phyloP scores from a whole-genome alignment of 2,888 invertebrate species.

The Sipunculus nudus region DNA sequence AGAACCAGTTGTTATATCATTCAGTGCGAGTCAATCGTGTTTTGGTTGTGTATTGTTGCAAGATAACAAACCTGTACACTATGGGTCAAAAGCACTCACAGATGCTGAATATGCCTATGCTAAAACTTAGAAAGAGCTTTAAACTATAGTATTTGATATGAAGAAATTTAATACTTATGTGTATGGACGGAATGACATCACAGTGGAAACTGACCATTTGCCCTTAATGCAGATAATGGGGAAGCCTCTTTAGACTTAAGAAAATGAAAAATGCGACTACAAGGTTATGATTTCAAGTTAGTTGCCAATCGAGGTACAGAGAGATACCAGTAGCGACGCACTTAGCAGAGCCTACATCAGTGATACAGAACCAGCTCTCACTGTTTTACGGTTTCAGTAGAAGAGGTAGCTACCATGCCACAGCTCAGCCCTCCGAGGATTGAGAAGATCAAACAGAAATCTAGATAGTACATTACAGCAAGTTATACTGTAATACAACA shows the following conservation, averaged over 20 bases:
- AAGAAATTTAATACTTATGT: conserved; percentile 18
- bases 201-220: conserved; percentile 24
- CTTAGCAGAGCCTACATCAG: neutral
- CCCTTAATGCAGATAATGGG: conserved; percentile 13
- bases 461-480: neutral
- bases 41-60: neutral
- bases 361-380: neutral
- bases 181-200: conserved; percentile 8
- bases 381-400: neutral
- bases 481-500: neutral
- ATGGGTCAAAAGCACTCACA: neutral
- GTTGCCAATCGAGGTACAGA: conserved; percentile 16
- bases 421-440: neutral
- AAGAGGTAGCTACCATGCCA: neutral
- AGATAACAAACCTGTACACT: neutral
- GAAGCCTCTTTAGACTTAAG: conserved; percentile 13
- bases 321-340: neutral
- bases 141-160: conserved; percentile 5
- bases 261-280: conserved; percentile 12
- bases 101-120: conserved; percentile 13
- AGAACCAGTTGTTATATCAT: neutral
- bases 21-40: neutral
- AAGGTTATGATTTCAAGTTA: conserved; percentile 16
- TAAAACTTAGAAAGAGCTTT: conserved; percentile 16
- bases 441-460: neutral